Percentiles rank a stretch among this genome's conserved stretches.
Evolutionary conservation across 2,888 invertebrate species (phyloP).

Genomic region (Trissoscelio sp.): DNA sequence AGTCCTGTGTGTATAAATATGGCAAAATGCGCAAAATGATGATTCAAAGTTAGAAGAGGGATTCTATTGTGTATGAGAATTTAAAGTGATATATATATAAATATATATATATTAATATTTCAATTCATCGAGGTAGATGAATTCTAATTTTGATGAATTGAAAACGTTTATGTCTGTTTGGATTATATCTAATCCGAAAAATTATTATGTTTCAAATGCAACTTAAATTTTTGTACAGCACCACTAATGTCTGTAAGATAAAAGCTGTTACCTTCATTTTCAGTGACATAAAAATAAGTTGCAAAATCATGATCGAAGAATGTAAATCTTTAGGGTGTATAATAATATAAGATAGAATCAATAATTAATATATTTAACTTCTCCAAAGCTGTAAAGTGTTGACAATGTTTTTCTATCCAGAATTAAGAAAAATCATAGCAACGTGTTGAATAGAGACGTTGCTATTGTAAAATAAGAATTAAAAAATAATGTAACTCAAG

Average conservation of each 20-base stretch:
- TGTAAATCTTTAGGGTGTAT: constrained; percentile 27
- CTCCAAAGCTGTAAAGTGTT: constrained; percentile 24
- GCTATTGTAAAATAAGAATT: not conserved
- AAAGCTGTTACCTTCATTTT: constrained; percentile 7
- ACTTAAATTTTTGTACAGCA: constrained; percentile 2
- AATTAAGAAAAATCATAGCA: not conserved
- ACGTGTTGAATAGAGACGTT: not conserved
- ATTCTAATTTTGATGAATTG: constrained; percentile 20
- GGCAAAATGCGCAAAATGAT: not conserved
- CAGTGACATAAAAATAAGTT: not conserved
- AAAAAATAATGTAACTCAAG: not conserved
- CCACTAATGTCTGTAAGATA: constrained; percentile 17
- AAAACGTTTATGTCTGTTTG: constrained; percentile 29
- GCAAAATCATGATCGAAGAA: constrained; percentile 9
- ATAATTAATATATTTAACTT: constrained; percentile 17
- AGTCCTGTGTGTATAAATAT: constrained; percentile 4
- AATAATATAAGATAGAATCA: constrained; percentile 9
- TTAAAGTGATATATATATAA: constrained; percentile 6
- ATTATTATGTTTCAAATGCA: not conserved
- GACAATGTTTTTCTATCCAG: constrained; percentile 17
- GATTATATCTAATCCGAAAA: constrained; percentile 39
- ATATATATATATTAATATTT: constrained; percentile 26
- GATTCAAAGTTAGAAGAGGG: not conserved
- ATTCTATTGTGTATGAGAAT: constrained; percentile 7
- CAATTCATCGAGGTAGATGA: constrained; percentile 20